A percentile compares a stretch with the other conserved stretches of the same genome.
These are phyloP conservation scores for Smutsia temminckii DNA, from an alignment of 2,797 vertebrate genomes.

Conservation along the genomic window DNA sequence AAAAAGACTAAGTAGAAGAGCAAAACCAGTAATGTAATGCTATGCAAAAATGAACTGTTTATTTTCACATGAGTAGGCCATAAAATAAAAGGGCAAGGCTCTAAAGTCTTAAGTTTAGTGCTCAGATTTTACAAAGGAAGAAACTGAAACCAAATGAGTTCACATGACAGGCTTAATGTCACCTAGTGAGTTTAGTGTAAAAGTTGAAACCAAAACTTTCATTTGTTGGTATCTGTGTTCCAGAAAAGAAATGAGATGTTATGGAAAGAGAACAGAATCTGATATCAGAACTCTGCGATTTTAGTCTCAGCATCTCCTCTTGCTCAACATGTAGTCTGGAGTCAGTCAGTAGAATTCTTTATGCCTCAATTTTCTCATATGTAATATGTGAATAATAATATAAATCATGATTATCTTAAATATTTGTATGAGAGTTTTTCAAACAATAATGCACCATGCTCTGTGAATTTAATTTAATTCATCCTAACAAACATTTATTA, in stretches of 20 bases:
- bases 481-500: neutral
- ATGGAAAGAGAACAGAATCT: neutral
- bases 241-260: neutral
- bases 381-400: neutral
- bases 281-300: neutral
- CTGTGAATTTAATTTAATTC: neutral
- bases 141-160: neutral
- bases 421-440: neutral
- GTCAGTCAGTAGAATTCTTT: neutral
- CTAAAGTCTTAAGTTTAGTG: neutral
- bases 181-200: neutral
- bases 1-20: neutral
- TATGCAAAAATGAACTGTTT: slow-evolving; percentile 2
- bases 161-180: neutral
- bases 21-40: neutral
- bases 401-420: neutral
- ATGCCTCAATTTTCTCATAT: neutral
- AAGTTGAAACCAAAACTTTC: neutral
- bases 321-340: neutral
- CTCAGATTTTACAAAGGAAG: slow-evolving; percentile 7
- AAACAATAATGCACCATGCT: neutral
- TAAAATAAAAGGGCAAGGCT: slow-evolving; percentile 3
- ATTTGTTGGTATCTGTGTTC: neutral
- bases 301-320: neutral
- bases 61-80: neutral